These are phyloP conservation scores for Ptychodera flava DNA, from an alignment of 35 echinoderm and acorn worm genomes.

Conservation along the genomic window DNA sequence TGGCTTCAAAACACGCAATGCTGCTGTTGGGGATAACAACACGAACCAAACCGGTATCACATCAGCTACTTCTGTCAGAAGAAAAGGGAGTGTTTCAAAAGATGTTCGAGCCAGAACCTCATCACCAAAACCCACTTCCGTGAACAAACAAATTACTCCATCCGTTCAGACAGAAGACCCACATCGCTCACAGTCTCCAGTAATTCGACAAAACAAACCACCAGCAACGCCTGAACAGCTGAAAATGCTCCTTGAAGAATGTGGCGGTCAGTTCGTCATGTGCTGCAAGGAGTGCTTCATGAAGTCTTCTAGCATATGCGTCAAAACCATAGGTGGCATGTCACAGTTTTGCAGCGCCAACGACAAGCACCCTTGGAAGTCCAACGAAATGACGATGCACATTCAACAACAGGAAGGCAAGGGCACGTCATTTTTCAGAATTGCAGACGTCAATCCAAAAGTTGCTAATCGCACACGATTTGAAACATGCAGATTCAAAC, in stretches of 20 bases:
- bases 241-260: not conserved
- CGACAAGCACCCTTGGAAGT: not conserved
- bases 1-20: not conserved
- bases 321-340: not conserved
- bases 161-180: no score
- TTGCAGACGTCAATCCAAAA: not conserved
- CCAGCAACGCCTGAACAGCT: not conserved
- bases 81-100: no score
- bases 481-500: not conserved
- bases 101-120: no score
- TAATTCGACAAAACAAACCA: no score
- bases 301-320: not conserved
- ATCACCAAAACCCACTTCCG: no score
- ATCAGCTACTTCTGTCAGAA: no score
- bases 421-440: not conserved
- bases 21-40: no score
- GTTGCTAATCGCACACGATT: not conserved
- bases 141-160: no score
- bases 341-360: not conserved
- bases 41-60: no score
- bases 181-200: no score
- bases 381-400: not conserved
- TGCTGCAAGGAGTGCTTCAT: not conserved
- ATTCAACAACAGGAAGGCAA: not conserved
- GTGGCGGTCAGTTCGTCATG: not conserved